Percentiles rank a stretch among this genome's conserved stretches.
Evolutionary conservation across 1,140 invertebrate species (phyloP).

Genomic region (Muscidifurax raptorellus): DNA sequence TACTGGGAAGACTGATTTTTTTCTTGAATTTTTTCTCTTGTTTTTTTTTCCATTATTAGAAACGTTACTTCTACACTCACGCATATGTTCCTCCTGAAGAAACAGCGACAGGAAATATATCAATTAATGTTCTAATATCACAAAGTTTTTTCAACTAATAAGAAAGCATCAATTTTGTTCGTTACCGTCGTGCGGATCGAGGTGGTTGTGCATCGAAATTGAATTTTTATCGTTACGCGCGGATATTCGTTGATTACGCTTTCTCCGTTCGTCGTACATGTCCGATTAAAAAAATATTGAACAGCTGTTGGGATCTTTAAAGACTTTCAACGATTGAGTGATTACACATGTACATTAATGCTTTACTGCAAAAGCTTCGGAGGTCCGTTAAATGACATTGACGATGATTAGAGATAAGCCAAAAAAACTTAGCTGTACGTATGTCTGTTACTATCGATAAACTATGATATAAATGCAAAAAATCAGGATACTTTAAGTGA

Average conservation of each 20-base stretch:
- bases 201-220: slow-evolving; percentile 25
- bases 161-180: slow-evolving; percentile 41
- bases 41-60: slow-evolving; percentile 41
- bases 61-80: slow-evolving; percentile 33
- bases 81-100: slow-evolving; percentile 45
- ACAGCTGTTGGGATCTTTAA: slow-evolving; percentile 43
- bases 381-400: not conserved
- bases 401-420: not conserved
- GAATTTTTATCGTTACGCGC: slow-evolving; percentile 29
- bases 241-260: slow-evolving; percentile 54
- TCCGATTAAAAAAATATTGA: slow-evolving; percentile 52
- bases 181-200: slow-evolving; percentile 41
- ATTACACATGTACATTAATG: slow-evolving; percentile 28
- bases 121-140: slow-evolving; percentile 58
- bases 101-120: slow-evolving; percentile 35
- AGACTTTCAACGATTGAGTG: slow-evolving; percentile 27
- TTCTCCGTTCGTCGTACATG: slow-evolving; percentile 36
- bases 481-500: slow-evolving; percentile 38
- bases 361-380: slow-evolving; percentile 19
- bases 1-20: slow-evolving; percentile 48
- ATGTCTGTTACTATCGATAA: slow-evolving; percentile 26
- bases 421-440: slow-evolving; percentile 14
- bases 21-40: not conserved
- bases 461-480: slow-evolving; percentile 45
- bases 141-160: slow-evolving; percentile 50